These are phyloP conservation scores for Tenualosa ilisha DNA, from an alignment of 2,797 vertebrate species.

Conservation along the genomic window DNA sequence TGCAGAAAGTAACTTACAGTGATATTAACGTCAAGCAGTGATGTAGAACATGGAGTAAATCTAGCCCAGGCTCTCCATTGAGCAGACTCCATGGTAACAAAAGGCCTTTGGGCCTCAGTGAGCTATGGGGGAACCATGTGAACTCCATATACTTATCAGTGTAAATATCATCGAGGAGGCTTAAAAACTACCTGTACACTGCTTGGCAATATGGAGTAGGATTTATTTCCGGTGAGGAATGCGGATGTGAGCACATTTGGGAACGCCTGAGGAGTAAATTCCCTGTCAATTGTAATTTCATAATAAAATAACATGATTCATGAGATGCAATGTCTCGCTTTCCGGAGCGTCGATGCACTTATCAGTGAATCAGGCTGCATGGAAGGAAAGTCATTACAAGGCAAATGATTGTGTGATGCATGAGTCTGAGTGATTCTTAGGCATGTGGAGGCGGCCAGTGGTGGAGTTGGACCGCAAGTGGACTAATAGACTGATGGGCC, in stretches of 20 bases:
- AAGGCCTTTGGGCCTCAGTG: neutral
- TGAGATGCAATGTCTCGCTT: neutral
- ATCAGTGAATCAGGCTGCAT: neutral
- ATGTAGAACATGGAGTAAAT: conserved; percentile 13
- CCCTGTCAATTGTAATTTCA: neutral
- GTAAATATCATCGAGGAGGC: neutral
- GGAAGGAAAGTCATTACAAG: neutral
- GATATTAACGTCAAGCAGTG: conserved; percentile 23
- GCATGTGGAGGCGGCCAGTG: neutral
- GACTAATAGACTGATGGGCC: conserved; percentile 10
- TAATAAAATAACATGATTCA: neutral
- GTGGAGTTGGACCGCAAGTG: neutral
- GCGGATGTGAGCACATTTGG: neutral
- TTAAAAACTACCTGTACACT: neutral
- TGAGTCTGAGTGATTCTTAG: neutral
- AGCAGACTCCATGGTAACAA: neutral
- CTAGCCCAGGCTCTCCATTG: neutral
- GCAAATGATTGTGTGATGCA: neutral
- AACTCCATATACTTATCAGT: neutral
- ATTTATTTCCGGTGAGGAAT: neutral
- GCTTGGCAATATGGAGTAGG: neutral
- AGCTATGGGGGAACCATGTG: neutral
- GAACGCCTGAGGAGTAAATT: neutral
- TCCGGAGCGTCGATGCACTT: neutral
- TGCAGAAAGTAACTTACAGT: conserved; percentile 23